Percentiles rank a stretch among this genome's conserved stretches.
Evolutionary conservation across 2,888 invertebrate species (phyloP).

Genomic region (Cheiracanthium punctorium): DNA sequence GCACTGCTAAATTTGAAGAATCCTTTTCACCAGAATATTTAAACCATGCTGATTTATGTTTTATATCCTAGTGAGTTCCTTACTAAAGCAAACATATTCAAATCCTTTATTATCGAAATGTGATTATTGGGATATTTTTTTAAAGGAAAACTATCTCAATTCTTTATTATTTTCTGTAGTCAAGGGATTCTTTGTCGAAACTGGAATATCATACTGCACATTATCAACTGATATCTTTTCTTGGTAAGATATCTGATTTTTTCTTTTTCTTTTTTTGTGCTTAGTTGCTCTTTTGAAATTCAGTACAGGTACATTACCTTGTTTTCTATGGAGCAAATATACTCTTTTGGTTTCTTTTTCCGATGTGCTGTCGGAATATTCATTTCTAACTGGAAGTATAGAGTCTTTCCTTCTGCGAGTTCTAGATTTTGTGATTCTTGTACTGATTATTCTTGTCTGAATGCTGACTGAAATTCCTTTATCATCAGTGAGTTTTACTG

Average conservation of each 20-base stretch:
- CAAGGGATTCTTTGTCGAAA: constrained; percentile 28
- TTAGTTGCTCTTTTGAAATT: constrained; percentile 31
- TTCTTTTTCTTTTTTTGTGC: constrained; percentile 46
- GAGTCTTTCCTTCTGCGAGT: constrained; percentile 22
- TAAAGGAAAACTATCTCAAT: too few species aligned
- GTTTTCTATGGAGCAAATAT: neutral
- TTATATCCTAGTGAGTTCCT: too few species aligned
- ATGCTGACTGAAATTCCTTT: constrained; percentile 53
- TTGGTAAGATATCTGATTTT: constrained; percentile 38
- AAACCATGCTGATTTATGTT: too few species aligned
- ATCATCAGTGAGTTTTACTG: neutral
- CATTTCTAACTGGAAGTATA: neutral
- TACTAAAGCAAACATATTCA: too few species aligned
- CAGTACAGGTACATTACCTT: neutral
- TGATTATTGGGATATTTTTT: too few species aligned
- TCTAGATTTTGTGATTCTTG: constrained; percentile 46
- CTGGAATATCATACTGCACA: constrained; percentile 32
- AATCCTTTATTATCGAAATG: too few species aligned
- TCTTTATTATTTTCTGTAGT: too few species aligned
- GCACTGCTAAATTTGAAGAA: too few species aligned
- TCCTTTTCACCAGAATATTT: too few species aligned
- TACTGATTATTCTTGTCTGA: constrained; percentile 43
- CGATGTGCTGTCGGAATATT: constrained; percentile 37
- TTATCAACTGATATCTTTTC: constrained; percentile 45
- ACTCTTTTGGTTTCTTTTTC: constrained; percentile 30